Evolutionary conservation across 2,888 invertebrate species (phyloP), one percentile per base, ranked within the genome.

Genomic region (Pseudanteris insignis): DNA sequence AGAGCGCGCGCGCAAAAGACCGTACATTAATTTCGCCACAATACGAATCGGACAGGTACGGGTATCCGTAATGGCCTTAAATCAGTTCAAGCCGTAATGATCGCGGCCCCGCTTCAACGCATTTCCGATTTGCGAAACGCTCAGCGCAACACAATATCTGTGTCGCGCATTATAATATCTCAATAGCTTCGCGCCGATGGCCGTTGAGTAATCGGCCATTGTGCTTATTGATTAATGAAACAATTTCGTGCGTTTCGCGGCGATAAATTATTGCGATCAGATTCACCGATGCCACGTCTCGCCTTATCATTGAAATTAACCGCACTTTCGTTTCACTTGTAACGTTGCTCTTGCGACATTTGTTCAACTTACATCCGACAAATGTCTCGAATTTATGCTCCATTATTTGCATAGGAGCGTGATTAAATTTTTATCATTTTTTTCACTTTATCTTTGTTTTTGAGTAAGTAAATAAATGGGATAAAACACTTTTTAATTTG

Each of bases 1-100:
- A n/a, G n/a, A 72, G 68, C 51, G 32, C 60, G 74, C 76, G 29
- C 57, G 47, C 46, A 30, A 63, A 48, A 63, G 57, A 51, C 43
- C 36, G 41, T 55, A 51, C 54, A 59, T 63, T 62, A 55, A 62
- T 57, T 55, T 57, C 34, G 48, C 62, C 33, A 62, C 62, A 62
- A 62, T 62, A 55, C 55, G 34, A 55, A 50, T 46, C 46, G 51
- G 55, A 62, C 62, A 57, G 62, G 50, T 57, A 62, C 51, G 48
- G 55, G 32, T 62, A 47, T 51, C 50, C 41, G 24, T 48, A 54
- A 62, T 55, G 51, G 51, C 24, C 55, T 51, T 43, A 62, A 55
- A 62, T 62, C 55, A 57, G 62, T 57, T 51, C 38, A 26, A 30
- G 55, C 41, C 38, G 41, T 62, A 62, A 62, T 57, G 62, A 57